Evolutionary conservation across 2,888 invertebrate species (phyloP).

Genomic region (Platerodrilus igneus): DNA sequence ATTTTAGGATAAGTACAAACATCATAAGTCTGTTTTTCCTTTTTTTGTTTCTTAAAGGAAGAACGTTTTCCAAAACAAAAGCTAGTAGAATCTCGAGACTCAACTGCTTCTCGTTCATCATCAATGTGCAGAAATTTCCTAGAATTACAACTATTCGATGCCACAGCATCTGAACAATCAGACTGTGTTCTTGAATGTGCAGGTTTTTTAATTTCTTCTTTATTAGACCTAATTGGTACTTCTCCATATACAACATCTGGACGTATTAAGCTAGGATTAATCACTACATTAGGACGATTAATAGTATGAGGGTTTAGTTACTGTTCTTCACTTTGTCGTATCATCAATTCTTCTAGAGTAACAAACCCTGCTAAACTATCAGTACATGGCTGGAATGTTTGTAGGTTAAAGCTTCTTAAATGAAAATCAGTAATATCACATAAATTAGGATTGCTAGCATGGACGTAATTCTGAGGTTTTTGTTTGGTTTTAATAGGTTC

Average conservation of each 20-base stretch:
- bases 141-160: background rate
- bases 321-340: constrained; percentile 69
- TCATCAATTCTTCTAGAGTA: constrained; percentile 76
- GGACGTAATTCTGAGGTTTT: constrained; percentile 60
- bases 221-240: constrained; percentile 40
- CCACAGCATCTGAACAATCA: constrained; percentile 21
- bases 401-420: constrained; percentile 40
- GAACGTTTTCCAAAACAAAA: constrained; percentile 46
- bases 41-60: constrained; percentile 39
- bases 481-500: constrained; percentile 31
- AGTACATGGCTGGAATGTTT: constrained; percentile 43
- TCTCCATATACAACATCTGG: constrained; percentile 57
- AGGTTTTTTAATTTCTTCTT: constrained; percentile 12
- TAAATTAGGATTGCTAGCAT: constrained; percentile 68
- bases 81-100: no score
- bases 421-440: constrained; percentile 55
- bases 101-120: constrained; percentile 8
- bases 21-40: constrained; percentile 31
- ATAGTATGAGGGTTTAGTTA: constrained; percentile 45
- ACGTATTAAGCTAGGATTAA: constrained; percentile 45
- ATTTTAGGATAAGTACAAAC: constrained; percentile 41
- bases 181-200: constrained; percentile 35
- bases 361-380: constrained; percentile 65
- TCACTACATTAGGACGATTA: constrained; percentile 34
- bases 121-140: background rate